A percentile compares a stretch with the other conserved stretches of the same genome.
Evolutionary conservation across 2,888 invertebrate genomes (phyloP).

Genomic region (Rhodophaea formosa): DNA sequence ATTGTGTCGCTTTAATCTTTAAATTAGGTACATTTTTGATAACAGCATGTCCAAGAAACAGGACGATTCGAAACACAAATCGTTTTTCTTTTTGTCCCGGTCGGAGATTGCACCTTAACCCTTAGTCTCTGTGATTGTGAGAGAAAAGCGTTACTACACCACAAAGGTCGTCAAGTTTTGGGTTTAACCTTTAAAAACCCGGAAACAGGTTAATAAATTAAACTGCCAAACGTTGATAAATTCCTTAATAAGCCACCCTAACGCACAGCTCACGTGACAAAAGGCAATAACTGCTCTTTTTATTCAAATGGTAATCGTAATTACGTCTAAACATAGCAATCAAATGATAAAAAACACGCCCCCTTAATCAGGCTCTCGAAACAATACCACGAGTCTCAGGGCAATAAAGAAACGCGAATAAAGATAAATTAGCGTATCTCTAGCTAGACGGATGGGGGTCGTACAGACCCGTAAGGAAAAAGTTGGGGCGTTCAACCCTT

Average conservation of each 20-base stretch:
- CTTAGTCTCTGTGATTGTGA: too few species aligned
- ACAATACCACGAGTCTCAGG: conserved; percentile 64
- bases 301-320: conserved; percentile 20
- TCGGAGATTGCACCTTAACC: too few species aligned
- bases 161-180: too few species aligned
- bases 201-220: neutral
- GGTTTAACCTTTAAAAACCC: neutral
- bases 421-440: conserved; percentile 75
- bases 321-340: conserved; percentile 26
- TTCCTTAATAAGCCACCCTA: conserved; percentile 4
- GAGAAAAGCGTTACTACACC: too few species aligned
- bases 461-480: conserved; percentile 54
- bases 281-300: conserved; percentile 16
- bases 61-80: too few species aligned
- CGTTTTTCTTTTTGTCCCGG: too few species aligned
- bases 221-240: neutral
- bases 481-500: conserved; percentile 73
- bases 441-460: conserved; percentile 70
- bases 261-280: conserved; percentile 11
- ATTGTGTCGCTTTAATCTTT: too few species aligned
- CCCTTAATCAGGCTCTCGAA: conserved; percentile 54
- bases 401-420: conserved; percentile 70
- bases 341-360: conserved; percentile 35
- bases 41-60: too few species aligned
- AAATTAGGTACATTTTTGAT: too few species aligned